phyloP scores from a whole-genome alignment of 2,113 vertebrate genomes.

The Coracopsis vasa region DNA sequence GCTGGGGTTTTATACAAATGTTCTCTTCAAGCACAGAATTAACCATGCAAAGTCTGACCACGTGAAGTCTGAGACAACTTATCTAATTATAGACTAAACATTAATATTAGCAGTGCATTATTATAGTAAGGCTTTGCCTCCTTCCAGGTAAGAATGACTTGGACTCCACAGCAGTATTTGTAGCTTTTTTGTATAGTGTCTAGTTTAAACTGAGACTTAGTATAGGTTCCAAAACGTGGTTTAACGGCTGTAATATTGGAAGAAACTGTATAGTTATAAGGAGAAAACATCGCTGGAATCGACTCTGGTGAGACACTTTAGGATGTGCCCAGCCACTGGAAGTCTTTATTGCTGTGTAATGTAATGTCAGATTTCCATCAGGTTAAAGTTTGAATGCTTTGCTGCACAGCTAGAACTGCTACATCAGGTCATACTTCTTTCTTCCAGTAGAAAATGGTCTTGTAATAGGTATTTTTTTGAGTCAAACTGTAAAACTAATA shows the following conservation, averaged over 20 bases:
- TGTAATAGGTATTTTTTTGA: neutral
- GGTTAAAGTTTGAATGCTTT: neutral
- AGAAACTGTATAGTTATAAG: neutral
- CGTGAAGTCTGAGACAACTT: conserved; percentile 8
- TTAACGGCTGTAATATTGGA: neutral
- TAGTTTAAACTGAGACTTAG: neutral
- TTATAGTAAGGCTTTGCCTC: neutral
- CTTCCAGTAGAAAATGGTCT: neutral
- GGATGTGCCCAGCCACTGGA: neutral
- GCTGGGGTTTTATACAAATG: conserved; percentile 58
- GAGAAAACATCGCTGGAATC: neutral
- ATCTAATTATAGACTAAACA: neutral
- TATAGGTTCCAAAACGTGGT: neutral
- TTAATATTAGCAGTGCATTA: neutral
- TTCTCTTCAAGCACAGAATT: conserved; percentile 56
- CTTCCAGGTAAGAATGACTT: neutral
- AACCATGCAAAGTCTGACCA: conserved; percentile 43
- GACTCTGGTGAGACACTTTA: neutral
- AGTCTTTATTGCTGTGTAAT: neutral
- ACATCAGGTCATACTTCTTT: fast-evolving
- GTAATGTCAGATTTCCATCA: neutral
- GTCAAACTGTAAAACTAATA: neutral
- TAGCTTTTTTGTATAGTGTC: neutral
- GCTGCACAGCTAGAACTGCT: neutral
- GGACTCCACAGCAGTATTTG: neutral